phyloP scores from a whole-genome alignment of 2,888 invertebrate species.

The Isotomurus palustris region DNA sequence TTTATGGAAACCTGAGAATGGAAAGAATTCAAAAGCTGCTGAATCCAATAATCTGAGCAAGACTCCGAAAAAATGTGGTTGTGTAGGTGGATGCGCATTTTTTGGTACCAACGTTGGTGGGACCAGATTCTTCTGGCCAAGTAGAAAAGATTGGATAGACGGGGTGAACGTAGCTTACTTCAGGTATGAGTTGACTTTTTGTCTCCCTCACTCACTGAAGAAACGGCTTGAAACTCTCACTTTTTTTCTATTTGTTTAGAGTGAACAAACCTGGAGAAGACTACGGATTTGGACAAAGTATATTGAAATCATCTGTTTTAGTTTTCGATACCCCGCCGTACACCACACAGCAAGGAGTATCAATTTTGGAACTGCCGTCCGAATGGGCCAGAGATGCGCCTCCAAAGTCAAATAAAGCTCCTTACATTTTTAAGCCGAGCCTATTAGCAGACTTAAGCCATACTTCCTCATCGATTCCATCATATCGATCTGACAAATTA shows the following conservation, averaged over 20 bases:
- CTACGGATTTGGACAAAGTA: slow-evolving; percentile 89
- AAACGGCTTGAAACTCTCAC: not conserved
- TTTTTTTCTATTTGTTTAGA: slow-evolving; percentile 51
- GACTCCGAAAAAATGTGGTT: slow-evolving; percentile 70
- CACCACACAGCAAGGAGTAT: slow-evolving; percentile 62
- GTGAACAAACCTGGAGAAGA: slow-evolving; percentile 73
- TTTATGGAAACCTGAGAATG: slow-evolving; percentile 72
- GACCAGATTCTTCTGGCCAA: slow-evolving; percentile 78
- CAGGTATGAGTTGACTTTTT: slow-evolving; percentile 19
- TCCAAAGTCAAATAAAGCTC: slow-evolving; percentile 34
- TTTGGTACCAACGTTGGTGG: slow-evolving; percentile 92
- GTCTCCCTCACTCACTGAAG: not conserved
- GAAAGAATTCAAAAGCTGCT: slow-evolving; percentile 52
- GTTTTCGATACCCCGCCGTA: slow-evolving; percentile 89
- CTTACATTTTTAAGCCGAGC: slow-evolving; percentile 43
- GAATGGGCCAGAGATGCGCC: slow-evolving; percentile 42
- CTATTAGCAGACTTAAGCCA: slow-evolving; percentile 43
- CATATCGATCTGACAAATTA: slow-evolving; percentile 33
- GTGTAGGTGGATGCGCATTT: slow-evolving; percentile 90
- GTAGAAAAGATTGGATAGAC: slow-evolving; percentile 70
- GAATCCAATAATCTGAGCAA: slow-evolving; percentile 50
- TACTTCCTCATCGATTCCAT: slow-evolving; percentile 38
- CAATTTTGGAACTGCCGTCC: slow-evolving; percentile 60
- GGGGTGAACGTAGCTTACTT: slow-evolving; percentile 78
- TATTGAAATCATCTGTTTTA: slow-evolving; percentile 77